Percentiles rank a stretch among this genome's conserved stretches.
Evolutionary conservation across 1,140 invertebrate genomes (phyloP).

Genomic region (Bombus haemorrhoidalis): DNA sequence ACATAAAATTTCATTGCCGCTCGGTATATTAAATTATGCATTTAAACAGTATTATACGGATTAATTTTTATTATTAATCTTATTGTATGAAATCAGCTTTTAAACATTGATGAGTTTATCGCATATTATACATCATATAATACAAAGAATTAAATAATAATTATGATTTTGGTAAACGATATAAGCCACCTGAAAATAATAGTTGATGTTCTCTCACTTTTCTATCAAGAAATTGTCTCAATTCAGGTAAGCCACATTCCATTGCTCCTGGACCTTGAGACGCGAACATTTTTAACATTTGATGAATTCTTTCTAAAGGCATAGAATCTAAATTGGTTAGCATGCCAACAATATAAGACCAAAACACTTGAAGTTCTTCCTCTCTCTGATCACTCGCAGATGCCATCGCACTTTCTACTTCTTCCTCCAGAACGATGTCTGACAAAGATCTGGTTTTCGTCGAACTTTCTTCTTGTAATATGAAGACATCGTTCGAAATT

Average conservation of each 20-base stretch:
- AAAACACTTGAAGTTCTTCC: constrained; percentile 96
- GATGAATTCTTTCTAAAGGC: constrained; percentile 96
- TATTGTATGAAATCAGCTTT: constrained; percentile 5
- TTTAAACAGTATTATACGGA: background rate
- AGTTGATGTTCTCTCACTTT: constrained; percentile 96
- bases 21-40: background rate
- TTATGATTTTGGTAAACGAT: constrained; percentile 90
- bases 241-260: constrained; percentile 94
- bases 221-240: constrained; percentile 94
- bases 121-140: background rate
- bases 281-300: constrained; percentile 98
- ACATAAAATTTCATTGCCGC: background rate
- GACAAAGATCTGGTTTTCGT: constrained; percentile 81
- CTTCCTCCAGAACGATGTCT: constrained; percentile 94
- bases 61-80: background rate
- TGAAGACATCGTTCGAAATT: constrained; percentile 88
- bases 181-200: constrained; percentile 92
- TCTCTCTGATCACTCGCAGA: constrained; percentile 96
- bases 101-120: too few relatives aligned
- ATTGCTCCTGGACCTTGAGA: constrained; percentile 92
- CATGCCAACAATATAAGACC: constrained; percentile 99
- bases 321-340: constrained; percentile 96
- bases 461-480: constrained; percentile 89
- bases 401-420: constrained; percentile 95
- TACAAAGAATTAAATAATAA: constrained; percentile 23